Evolutionary conservation across 2,797 vertebrate species (phyloP), one percentile per base, ranked within the genome.

Genomic region (Arctocebus calabarensis): DNA sequence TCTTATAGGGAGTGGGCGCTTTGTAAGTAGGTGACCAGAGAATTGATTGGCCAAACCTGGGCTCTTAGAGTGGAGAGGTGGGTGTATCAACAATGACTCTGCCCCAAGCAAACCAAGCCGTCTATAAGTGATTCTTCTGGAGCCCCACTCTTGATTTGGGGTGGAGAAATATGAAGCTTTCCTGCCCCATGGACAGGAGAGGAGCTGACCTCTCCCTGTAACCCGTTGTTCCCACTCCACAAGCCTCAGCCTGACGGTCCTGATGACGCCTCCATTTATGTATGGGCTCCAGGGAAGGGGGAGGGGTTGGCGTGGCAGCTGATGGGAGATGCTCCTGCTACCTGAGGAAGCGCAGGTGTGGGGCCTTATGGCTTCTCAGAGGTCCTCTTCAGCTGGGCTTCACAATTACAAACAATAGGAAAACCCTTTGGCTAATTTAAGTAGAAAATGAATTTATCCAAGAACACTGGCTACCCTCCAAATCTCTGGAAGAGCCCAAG

Each of bases 221-320:
- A 27, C 14, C 59, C 29, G 16, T 0, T 4, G 1, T 71, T 25
- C 19, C 19, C 17, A 32, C 48, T 34, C 34, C 22, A 12, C 1
- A 13, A 6, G 1, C 14, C 23, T 29, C 13, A 2, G 6, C n/a
- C 77, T 32, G 57, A 13, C 20, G 3, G 25, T 19, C 13, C 37
- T 13, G n/a, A 9, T 5, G 48, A 2, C 1, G 34, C 32, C 5
- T 52, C 61, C 43, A 8, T 17, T 23, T 37, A 52, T 29, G 13
- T 27, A 0, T 1, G 9, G 22, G 34, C 62, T 79, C 16, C 0
- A 45, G 34, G 4, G 11, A 7, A 62, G 23, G 20, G 5, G 2
- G 10, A 62, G 27, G 25, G 3, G 2, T 45, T 20, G 45, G 4
- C 13, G 5, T 34, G 64, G 6, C 59, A 20, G 23, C 61, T n/a